Evolutionary conservation across 2,888 invertebrate species (phyloP).

Genomic region (Plagodis pulveraria): DNA sequence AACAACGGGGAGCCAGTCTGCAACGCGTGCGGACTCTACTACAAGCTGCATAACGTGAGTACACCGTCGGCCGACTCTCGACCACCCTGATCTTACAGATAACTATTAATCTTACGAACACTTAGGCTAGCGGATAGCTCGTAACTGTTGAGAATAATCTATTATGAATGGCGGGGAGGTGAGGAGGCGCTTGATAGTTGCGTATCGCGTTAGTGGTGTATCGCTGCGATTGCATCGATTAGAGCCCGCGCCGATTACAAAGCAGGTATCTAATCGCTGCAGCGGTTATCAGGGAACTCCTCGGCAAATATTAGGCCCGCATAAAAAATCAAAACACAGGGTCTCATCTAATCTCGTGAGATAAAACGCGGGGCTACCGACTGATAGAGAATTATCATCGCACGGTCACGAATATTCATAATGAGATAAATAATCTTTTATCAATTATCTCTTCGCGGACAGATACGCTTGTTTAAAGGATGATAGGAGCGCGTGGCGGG

Average conservation of each 20-base stretch:
- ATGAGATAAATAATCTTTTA: slow-evolving; percentile 85
- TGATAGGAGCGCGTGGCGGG: slow-evolving; percentile 73
- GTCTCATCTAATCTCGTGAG: slow-evolving; percentile 83
- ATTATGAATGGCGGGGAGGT: background rate
- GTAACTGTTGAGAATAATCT: slow-evolving; percentile 1
- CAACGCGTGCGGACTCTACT: slow-evolving; percentile 99
- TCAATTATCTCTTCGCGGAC: slow-evolving; percentile 80
- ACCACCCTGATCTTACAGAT: background rate
- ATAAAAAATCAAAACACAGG: slow-evolving; percentile 83
- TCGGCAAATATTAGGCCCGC: slow-evolving; percentile 81
- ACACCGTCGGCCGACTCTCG: background rate
- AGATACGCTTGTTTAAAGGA: slow-evolving; percentile 83
- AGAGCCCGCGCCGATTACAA: slow-evolving; percentile 16
- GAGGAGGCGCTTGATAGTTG: slow-evolving; percentile 2
- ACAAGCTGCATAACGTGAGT: slow-evolving; percentile 92
- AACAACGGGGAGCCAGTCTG: slow-evolving; percentile 98
- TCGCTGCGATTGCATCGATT: slow-evolving; percentile 22
- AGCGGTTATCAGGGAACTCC: slow-evolving; percentile 82
- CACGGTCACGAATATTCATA: slow-evolving; percentile 81
- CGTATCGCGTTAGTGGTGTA: slow-evolving; percentile 2
- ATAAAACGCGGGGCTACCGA: slow-evolving; percentile 84
- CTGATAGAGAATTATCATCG: slow-evolving; percentile 83
- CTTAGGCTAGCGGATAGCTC: background rate
- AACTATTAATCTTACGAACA: background rate
- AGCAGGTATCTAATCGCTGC: slow-evolving; percentile 77